Percentiles rank a stretch among this genome's conserved stretches.
Conservation (phyloP, 2,888 invertebrate species). For the Aporophyla nigra region DNA sequence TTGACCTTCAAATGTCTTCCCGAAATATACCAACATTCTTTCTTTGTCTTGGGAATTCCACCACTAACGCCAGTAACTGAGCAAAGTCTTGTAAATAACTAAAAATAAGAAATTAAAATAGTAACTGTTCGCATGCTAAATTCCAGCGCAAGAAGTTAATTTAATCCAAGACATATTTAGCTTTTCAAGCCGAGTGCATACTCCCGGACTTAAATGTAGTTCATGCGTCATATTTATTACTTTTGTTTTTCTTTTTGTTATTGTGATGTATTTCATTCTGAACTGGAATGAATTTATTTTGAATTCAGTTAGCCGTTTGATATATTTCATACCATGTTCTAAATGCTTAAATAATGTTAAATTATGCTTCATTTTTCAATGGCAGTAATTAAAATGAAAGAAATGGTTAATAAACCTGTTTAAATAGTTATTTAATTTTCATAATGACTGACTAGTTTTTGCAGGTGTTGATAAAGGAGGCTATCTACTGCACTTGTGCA, state of each 20-base stretch:
- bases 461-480: background rate
- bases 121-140: slow-evolving; percentile 26
- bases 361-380: background rate
- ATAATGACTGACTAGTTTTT: background rate
- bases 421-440: background rate
- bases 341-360: background rate
- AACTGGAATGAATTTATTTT: slow-evolving; percentile 9
- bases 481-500: background rate
- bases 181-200: slow-evolving; percentile 25
- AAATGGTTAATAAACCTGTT: background rate
- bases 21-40: slow-evolving; percentile 1
- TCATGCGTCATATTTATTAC: slow-evolving; percentile 1
- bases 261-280: slow-evolving; percentile 1
- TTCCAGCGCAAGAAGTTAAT: slow-evolving; percentile 23
- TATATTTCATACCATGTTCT: background rate
- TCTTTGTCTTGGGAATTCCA: background rate
- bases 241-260: slow-evolving; percentile 2
- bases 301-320: slow-evolving; percentile 1
- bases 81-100: slow-evolving; percentile 30
- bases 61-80: background rate
- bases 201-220: background rate
- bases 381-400: too few species aligned
- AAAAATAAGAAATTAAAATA: slow-evolving; percentile 37
- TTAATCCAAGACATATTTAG: slow-evolving; percentile 47
- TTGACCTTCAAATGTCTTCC: background rate